These are phyloP conservation scores for Ectropis grisescens DNA, from an alignment of 1,140 invertebrate species.

Conservation along the genomic window DNA sequence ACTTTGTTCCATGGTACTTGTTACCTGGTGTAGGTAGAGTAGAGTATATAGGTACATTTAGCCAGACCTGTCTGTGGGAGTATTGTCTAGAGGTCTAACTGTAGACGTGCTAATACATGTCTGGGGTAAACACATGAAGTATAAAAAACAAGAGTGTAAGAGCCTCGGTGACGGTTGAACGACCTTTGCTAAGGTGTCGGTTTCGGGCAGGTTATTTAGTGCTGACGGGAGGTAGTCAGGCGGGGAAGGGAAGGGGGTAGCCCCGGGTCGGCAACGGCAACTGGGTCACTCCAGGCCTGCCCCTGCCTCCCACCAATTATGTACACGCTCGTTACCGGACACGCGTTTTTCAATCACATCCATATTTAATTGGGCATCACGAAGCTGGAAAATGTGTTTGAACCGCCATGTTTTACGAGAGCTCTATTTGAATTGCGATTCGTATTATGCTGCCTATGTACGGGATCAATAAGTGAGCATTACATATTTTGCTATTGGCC, in stretches of 20 bases:
- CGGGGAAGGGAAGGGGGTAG: slow-evolving; percentile 20
- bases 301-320: slow-evolving; percentile 60
- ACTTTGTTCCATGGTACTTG: too few species aligned
- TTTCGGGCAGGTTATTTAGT: slow-evolving; percentile 67
- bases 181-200: slow-evolving; percentile 66
- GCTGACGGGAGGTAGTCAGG: slow-evolving; percentile 22
- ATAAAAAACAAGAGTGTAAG: slow-evolving; percentile 25
- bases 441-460: slow-evolving; percentile 9
- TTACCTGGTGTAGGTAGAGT: too few species aligned
- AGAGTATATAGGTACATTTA: too few species aligned
- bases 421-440: slow-evolving; percentile 46
- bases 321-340: slow-evolving; percentile 69
- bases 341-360: slow-evolving; percentile 70
- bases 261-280: slow-evolving; percentile 60
- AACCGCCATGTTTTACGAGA: slow-evolving; percentile 48
- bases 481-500: too few species aligned
- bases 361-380: slow-evolving; percentile 68
- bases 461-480: too few species aligned
- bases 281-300: slow-evolving; percentile 59
- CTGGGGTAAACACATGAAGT: slow-evolving; percentile 7
- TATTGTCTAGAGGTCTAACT: too few species aligned
- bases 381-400: slow-evolving; percentile 58
- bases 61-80: too few species aligned
- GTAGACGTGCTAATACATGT: too few species aligned
- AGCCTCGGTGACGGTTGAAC: slow-evolving; percentile 53